Evolutionary conservation across 1,140 invertebrate genomes (phyloP), one percentile per base, ranked within the genome.

Genomic region (Papilio dardanus): DNA sequence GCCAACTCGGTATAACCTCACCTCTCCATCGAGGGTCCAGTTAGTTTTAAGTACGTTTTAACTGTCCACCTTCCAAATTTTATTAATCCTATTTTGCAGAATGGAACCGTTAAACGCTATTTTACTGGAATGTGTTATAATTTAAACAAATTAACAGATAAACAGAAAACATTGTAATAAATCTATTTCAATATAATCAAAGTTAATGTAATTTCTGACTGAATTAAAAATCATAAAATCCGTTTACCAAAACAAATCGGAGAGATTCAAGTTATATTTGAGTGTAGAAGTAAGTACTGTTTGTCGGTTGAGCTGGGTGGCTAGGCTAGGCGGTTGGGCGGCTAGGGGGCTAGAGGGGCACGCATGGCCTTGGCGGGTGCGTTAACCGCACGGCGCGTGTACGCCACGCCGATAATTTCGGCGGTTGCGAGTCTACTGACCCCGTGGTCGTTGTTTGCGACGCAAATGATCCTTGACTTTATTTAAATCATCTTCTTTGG

Each of bases 391-490:
- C 80, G 84, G 85, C 90, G 84, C 88, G 90, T 91, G 88, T 90
- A 90, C 74, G 77, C 68, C 83, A 88, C 88, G 54, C 21, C 24
- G 91, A 92, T 92, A 90, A 92, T 88, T 92, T 93, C 89, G 91
- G 91, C 91, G 84, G 85, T 92, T 89, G 87, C 83, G 81, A 86
- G 90, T 91, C 77, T 92, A 92, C 89, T 93, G 91, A 93, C 91
- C 91, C 91, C 90, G 84, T 82, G 74, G 81, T 35, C 77, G 86
- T 83, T 88, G 89, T 91, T 91, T 89, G 88, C 89, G 88, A 89
- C 87, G 86, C 89, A 89, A 91, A 89, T 90, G 83, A 87, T 90
- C 88, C 91, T 91, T 91, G 86, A 91, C 88, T 92, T 90, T 91
- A 92, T 92, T 92, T 88, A 91, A 92, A 90, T 89, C 84, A 80